Evolutionary conservation across 2,797 vertebrate species (phyloP).

Genomic region (Anabas testudineus): DNA sequence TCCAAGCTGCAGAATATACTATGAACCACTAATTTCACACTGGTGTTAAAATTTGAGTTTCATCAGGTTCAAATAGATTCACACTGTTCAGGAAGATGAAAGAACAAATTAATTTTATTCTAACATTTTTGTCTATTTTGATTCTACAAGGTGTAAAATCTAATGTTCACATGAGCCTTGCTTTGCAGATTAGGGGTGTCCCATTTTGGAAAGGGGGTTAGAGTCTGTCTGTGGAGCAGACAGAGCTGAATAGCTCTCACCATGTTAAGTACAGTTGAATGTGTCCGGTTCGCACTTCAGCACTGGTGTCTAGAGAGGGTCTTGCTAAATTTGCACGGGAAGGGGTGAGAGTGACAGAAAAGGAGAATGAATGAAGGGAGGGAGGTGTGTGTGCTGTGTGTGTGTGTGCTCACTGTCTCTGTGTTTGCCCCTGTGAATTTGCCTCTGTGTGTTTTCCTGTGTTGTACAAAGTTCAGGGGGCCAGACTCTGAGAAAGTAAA

Average conservation of each 20-base stretch:
- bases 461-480: constrained; percentile 76
- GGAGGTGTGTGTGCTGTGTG: constrained; percentile 20
- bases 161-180: constrained; percentile 4
- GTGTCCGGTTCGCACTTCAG: constrained; percentile 73
- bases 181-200: constrained; percentile 39
- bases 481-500: constrained; percentile 70
- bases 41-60: neutral
- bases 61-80: neutral
- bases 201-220: constrained; percentile 39
- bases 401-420: constrained; percentile 41
- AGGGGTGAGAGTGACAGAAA: constrained; percentile 61
- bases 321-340: constrained; percentile 58
- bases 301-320: constrained; percentile 47
- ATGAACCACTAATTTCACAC: neutral
- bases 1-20: neutral
- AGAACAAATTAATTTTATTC: neutral
- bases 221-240: constrained; percentile 58
- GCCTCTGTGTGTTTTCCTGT: constrained; percentile 69
- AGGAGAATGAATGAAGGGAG: constrained; percentile 56
- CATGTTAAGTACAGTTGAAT: constrained; percentile 70
- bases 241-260: constrained; percentile 63
- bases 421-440: constrained; percentile 66
- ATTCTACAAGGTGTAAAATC: constrained; percentile 34
- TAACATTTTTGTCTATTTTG: neutral
- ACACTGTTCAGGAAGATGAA: neutral